These are phyloP conservation scores for Recurvirostra avosetta DNA, from an alignment of 2,113 vertebrate genomes.

Conservation along the genomic window DNA sequence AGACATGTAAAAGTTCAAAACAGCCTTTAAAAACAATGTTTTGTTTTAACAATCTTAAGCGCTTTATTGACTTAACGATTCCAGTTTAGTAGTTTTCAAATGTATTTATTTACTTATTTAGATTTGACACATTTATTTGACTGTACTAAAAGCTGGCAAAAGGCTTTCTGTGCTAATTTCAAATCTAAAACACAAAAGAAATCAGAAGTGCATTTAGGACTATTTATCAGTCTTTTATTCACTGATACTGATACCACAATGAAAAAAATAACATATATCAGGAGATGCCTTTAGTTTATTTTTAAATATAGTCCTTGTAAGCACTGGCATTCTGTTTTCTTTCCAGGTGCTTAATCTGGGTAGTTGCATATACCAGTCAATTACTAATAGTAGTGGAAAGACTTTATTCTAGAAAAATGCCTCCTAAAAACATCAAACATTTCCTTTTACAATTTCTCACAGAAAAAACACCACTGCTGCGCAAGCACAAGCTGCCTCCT, in stretches of 20 bases:
- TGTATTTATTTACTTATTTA: not conserved
- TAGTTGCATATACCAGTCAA: not conserved
- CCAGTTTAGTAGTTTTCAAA: not conserved
- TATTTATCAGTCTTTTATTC: not conserved
- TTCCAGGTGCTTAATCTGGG: not conserved
- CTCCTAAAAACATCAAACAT: not conserved
- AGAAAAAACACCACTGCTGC: not conserved
- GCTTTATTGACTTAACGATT: not conserved
- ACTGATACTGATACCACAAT: not conserved
- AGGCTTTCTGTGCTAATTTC: not conserved
- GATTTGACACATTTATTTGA: not conserved
- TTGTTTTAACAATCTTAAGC: not conserved
- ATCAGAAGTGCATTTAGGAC: not conserved
- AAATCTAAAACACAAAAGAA: not conserved
- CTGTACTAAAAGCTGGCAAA: not conserved
- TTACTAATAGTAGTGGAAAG: not conserved
- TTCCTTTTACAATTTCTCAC: not conserved
- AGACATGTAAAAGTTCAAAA: not conserved
- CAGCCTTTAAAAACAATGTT: not conserved
- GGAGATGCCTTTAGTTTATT: not conserved
- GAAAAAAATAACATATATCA: not conserved
- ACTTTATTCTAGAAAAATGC: not conserved
- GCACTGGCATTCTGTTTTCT: not conserved
- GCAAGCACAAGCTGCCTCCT: not conserved
- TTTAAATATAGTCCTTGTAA: not conserved